Conservation (phyloP, 2,888 invertebrate genomes). For the Sympetrum striolatum region DNA sequence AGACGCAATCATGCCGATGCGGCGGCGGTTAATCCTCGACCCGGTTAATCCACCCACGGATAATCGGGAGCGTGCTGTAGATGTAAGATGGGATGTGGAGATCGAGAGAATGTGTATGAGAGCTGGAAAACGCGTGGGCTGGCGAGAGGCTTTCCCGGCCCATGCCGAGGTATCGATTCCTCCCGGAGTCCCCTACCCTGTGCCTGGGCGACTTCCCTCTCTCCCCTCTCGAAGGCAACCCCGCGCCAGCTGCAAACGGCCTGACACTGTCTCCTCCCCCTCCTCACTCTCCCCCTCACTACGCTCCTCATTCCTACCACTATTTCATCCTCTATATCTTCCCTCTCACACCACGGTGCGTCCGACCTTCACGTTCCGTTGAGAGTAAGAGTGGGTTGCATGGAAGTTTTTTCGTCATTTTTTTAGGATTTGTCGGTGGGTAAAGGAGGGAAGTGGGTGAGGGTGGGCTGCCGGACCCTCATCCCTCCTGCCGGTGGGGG, state of each 20-base stretch:
- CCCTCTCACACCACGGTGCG: not conserved
- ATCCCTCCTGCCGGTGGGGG: not conserved
- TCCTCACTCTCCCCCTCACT: not conserved
- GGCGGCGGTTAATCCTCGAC: not conserved
- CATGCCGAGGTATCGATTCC: slow-evolving; percentile 55
- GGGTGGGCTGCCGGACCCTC: not conserved
- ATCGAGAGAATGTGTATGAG: not conserved
- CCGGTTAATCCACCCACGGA: not conserved
- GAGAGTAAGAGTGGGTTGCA: slow-evolving; percentile 39
- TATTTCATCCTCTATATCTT: not conserved
- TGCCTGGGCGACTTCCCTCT: slow-evolving; percentile 45
- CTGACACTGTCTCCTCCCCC: slow-evolving; percentile 2
- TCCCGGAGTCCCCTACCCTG: slow-evolving; percentile 48
- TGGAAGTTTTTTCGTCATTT: not conserved
- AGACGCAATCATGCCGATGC: too few relatives aligned
- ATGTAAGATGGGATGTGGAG: not conserved
- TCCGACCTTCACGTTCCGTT: slow-evolving; percentile 36
- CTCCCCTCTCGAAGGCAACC: not conserved
- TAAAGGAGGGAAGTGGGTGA: not conserved
- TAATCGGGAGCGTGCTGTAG: not conserved
- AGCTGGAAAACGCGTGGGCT: slow-evolving; percentile 55
- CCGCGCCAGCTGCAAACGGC: slow-evolving; percentile 40
- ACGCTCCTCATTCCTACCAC: not conserved
- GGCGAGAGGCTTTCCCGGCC: slow-evolving; percentile 54
- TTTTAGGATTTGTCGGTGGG: not conserved